Conservation (phyloP, 1,140 invertebrate genomes). For the Leptinotarsa defecta region DNA sequence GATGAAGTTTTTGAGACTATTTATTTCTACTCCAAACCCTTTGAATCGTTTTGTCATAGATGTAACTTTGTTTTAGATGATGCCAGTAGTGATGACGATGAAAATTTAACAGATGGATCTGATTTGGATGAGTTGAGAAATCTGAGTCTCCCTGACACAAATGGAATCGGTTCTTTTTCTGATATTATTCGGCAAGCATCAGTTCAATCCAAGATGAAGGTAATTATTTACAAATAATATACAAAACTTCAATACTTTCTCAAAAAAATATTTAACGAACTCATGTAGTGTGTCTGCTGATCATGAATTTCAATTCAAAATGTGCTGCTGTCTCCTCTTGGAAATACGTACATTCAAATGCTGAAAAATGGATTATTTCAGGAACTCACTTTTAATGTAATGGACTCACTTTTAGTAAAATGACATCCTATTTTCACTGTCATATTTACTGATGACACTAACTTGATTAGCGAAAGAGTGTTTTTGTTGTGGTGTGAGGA, state of each 20-base stretch:
- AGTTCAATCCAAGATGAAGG: constrained; percentile 36
- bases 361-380: too few species aligned
- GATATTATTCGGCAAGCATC: constrained; percentile 63
- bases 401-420: too few species aligned
- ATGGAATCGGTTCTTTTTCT: constrained; percentile 55
- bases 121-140: constrained; percentile 55
- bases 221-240: constrained; percentile 16
- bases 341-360: too few species aligned
- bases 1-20: constrained; percentile 10
- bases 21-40: not conserved
- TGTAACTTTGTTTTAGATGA: constrained; percentile 42
- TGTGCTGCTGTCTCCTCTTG: too few species aligned
- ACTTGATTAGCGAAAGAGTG: too few species aligned
- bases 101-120: constrained; percentile 55
- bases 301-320: too few species aligned
- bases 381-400: too few species aligned
- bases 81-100: constrained; percentile 51
- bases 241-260: not conserved
- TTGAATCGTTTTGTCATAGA: not conserved
- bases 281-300: too few species aligned
- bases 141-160: constrained; percentile 44
- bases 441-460: too few species aligned
- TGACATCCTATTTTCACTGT: too few species aligned
- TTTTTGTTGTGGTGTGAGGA: too few species aligned
- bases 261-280: too few species aligned